Percentiles rank a stretch among this genome's conserved stretches.
Conservation (phyloP, 2,113 vertebrate species). For the Nannobrachium achirus region DNA sequence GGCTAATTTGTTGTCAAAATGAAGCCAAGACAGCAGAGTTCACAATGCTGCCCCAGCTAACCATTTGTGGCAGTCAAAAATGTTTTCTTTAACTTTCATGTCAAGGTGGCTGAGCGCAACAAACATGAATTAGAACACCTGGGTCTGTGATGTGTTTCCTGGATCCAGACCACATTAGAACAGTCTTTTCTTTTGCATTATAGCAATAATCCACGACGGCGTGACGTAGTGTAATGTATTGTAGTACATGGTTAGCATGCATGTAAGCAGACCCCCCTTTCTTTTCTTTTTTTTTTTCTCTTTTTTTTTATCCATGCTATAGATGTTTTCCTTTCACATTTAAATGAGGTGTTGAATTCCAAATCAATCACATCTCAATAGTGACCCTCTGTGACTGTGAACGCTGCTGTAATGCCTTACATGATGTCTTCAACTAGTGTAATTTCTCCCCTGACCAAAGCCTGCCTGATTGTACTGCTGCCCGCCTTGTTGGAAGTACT, state of each 20-base stretch:
- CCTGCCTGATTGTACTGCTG: slow-evolving; percentile 95
- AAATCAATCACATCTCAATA: slow-evolving; percentile 12
- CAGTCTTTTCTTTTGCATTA: not conserved
- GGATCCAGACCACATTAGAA: slow-evolving; percentile 8
- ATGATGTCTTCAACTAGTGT: slow-evolving; percentile 88
- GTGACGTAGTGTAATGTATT: not conserved
- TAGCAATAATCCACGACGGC: not conserved
- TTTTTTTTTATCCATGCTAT: slow-evolving; percentile 27
- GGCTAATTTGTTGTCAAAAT: slow-evolving; percentile 73
- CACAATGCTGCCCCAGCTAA: slow-evolving; percentile 49
- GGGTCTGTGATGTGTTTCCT: not conserved
- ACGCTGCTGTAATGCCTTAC: slow-evolving; percentile 76
- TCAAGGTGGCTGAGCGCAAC: slow-evolving; percentile 13
- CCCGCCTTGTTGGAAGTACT: slow-evolving; percentile 98
- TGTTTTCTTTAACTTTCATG: slow-evolving; percentile 6
- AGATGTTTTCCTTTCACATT: slow-evolving; percentile 7
- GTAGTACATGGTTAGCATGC: not conserved
- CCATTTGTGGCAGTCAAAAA: not conserved
- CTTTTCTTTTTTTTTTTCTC: slow-evolving; percentile 4
- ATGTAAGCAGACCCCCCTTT: not conserved
- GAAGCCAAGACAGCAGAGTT: slow-evolving; percentile 79
- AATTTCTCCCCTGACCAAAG: slow-evolving; percentile 94
- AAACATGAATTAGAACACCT: slow-evolving; percentile 15
- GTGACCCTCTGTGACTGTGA: slow-evolving; percentile 60
- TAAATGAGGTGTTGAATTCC: slow-evolving; percentile 28